phyloP scores from a whole-genome alignment of 2,113 vertebrate species.

The Aspidoscelis tigris region DNA sequence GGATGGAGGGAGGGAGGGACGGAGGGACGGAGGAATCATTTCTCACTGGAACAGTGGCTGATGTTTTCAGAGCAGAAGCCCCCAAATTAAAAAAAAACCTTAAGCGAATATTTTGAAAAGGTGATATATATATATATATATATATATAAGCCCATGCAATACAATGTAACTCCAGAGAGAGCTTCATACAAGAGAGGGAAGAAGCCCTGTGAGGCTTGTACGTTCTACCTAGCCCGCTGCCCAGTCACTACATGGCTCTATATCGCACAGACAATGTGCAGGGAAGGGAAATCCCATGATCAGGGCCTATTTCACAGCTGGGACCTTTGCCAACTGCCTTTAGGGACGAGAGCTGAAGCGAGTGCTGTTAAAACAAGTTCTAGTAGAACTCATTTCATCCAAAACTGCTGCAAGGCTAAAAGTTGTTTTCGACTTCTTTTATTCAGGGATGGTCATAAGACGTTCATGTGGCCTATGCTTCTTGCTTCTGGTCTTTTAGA shows the following conservation, averaged over 20 bases:
- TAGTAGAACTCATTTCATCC: slow-evolving; percentile 21
- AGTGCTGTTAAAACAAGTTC: slow-evolving; percentile 5
- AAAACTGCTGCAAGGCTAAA: slow-evolving; percentile 22
- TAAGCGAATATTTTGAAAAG: not conserved
- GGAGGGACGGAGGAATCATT: not conserved
- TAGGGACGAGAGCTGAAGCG: not conserved
- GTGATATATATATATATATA: too few species aligned
- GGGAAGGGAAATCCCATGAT: slow-evolving; percentile 12
- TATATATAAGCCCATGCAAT: too few species aligned
- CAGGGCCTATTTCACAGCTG: not conserved
- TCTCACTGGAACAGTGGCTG: not conserved
- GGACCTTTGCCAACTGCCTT: slow-evolving; percentile 39
- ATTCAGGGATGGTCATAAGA: accelerated
- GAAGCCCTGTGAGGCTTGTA: not conserved
- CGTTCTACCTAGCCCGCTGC: not conserved
- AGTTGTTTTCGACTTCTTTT: not conserved
- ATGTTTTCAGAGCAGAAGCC: not conserved
- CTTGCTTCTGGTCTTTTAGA: not conserved
- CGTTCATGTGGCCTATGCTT: not conserved
- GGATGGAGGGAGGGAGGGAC: too few species aligned
- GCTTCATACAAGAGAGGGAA: not conserved
- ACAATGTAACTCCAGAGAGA: not conserved
- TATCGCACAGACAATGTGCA: not conserved
- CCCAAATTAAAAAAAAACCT: not conserved
- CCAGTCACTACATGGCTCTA: not conserved